Conservation (phyloP, 2,797 vertebrate species). For the Protosalanx chinensis region DNA sequence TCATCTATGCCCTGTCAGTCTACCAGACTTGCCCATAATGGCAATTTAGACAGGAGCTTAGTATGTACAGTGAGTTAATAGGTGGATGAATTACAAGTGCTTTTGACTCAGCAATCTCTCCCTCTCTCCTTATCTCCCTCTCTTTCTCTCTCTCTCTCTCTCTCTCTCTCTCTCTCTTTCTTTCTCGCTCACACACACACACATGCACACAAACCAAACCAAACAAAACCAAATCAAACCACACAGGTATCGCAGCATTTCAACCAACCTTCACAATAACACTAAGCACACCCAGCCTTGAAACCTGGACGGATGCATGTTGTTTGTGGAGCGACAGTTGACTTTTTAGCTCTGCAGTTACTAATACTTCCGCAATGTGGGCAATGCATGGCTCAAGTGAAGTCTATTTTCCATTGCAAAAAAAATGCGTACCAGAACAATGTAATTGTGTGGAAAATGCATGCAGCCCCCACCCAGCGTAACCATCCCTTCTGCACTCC, state of each 20-base stretch:
- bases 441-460: slow-evolving; percentile 76
- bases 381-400: slow-evolving; percentile 45
- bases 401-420: slow-evolving; percentile 52
- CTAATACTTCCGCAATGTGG: slow-evolving; percentile 12
- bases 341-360: not conserved
- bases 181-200: not conserved
- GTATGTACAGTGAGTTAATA: slow-evolving; percentile 48
- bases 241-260: not conserved
- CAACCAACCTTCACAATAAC: not conserved
- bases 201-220: not conserved
- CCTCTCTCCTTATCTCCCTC: not conserved
- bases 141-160: not conserved
- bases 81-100: slow-evolving; percentile 32
- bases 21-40: slow-evolving; percentile 22
- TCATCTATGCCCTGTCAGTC: slow-evolving; percentile 48
- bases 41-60: slow-evolving; percentile 42
- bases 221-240: not conserved
- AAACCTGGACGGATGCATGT: not conserved
- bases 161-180: not conserved
- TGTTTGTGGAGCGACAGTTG: not conserved
- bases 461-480: slow-evolving; percentile 72
- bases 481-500: slow-evolving; percentile 72
- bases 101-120: slow-evolving; percentile 31
- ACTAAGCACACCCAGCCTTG: not conserved
- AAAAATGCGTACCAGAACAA: slow-evolving; percentile 66